Conservation (phyloP, 2,113 vertebrate genomes). For the Scomber colias region DNA sequence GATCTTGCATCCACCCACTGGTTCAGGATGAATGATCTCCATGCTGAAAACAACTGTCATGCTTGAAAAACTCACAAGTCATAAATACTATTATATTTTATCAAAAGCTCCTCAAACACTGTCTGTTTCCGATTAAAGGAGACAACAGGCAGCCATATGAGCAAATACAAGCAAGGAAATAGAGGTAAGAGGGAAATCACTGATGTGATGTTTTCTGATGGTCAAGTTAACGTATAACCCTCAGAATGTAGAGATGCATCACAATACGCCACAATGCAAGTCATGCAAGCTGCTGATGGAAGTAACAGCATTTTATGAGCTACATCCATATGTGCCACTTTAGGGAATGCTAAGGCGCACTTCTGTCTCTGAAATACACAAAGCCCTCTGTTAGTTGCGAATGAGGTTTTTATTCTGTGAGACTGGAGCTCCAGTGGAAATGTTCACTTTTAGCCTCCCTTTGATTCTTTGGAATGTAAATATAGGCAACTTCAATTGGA, state of each 20-base stretch:
- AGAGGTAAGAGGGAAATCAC: slow-evolving; percentile 37
- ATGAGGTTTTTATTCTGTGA: slow-evolving; percentile 69
- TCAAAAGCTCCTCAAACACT: slow-evolving; percentile 66
- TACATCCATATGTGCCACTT: slow-evolving; percentile 56
- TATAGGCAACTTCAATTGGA: slow-evolving; percentile 64
- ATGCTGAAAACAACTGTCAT: slow-evolving; percentile 13
- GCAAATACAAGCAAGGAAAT: slow-evolving; percentile 44
- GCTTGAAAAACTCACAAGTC: slow-evolving; percentile 42
- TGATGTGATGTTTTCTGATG: slow-evolving; percentile 18
- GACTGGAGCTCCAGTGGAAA: slow-evolving; percentile 56
- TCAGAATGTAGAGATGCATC: slow-evolving; percentile 33
- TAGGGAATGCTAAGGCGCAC: slow-evolving; percentile 68
- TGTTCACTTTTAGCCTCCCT: slow-evolving; percentile 67
- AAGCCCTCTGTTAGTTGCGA: slow-evolving; percentile 69
- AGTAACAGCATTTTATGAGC: slow-evolving; percentile 52
- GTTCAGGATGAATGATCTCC: slow-evolving; percentile 12
- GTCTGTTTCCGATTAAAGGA: slow-evolving; percentile 50
- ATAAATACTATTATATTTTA: slow-evolving; percentile 49
- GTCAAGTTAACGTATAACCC: slow-evolving; percentile 36
- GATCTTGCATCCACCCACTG: slow-evolving; percentile 19
- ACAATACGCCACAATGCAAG: slow-evolving; percentile 41
- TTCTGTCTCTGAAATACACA: slow-evolving; percentile 61
- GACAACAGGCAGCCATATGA: slow-evolving; percentile 50
- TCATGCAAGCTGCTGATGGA: slow-evolving; percentile 54
- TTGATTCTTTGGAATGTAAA: slow-evolving; percentile 70